These are phyloP conservation scores for Prunella himalayana DNA, from an alignment of 2,113 vertebrate genomes.

Conservation along the genomic window DNA sequence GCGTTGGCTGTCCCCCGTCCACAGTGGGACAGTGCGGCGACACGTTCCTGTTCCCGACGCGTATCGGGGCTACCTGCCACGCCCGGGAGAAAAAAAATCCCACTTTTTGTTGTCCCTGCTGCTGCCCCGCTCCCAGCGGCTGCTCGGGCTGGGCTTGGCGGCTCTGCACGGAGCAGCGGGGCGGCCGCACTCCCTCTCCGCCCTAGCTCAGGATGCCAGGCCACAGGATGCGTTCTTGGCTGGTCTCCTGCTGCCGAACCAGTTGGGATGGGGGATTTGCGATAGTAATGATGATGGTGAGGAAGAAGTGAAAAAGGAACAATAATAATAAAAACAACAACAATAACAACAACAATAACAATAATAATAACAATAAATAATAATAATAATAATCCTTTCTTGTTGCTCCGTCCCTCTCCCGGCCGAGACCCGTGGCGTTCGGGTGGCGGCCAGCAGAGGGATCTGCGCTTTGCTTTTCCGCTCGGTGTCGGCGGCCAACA, in stretches of 20 bases:
- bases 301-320: not conserved
- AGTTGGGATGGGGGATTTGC: not conserved
- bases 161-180: no score
- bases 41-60: not conserved
- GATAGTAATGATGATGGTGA: not conserved
- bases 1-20: not conserved
- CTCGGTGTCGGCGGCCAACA: conserved; percentile 56
- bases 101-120: not conserved
- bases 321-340: no score
- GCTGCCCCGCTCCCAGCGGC: not conserved
- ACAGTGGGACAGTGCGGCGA: not conserved
- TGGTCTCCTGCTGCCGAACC: not conserved
- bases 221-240: not conserved
- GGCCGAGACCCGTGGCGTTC: not conserved
- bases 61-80: not conserved
- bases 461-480: conserved; percentile 12
- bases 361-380: rapidly evolving
- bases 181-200: not conserved
- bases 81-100: no score
- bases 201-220: not conserved
- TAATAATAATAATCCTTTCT: not conserved
- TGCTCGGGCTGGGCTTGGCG: not conserved
- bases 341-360: not conserved
- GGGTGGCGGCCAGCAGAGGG: conserved; percentile 49
- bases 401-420: no score